A percentile compares a stretch with the other conserved stretches of the same genome.
Conservation (phyloP, 1,140 invertebrate species). For the Coenobita brevimanus region DNA sequence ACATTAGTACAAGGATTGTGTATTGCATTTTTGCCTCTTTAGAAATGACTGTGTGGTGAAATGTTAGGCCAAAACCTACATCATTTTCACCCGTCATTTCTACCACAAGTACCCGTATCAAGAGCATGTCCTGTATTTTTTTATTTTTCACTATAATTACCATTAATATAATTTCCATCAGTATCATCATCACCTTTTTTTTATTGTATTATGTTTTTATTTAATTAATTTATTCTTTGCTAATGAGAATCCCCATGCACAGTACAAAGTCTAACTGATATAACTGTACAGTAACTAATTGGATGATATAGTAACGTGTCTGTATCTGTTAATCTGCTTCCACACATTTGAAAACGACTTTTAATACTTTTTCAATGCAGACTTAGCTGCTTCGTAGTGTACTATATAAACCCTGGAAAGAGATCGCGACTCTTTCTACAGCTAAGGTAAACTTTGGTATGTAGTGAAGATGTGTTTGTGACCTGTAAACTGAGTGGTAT, state of each 20-base stretch:
- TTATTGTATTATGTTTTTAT: conserved; percentile 14
- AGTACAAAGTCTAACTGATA: conserved; percentile 51
- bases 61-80: too few species aligned
- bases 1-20: conserved; percentile 54
- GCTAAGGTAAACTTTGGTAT: conserved; percentile 30
- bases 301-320: conserved; percentile 49
- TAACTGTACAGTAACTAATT: conserved; percentile 45
- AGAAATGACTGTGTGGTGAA: conserved; percentile 22
- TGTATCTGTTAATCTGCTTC: conserved; percentile 60
- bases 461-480: conserved; percentile 50
- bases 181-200: conserved; percentile 37
- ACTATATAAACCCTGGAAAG: conserved; percentile 33
- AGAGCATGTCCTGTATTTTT: conserved; percentile 17
- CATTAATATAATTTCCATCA: conserved; percentile 24
- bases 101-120: conserved; percentile 24
- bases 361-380: conserved; percentile 61
- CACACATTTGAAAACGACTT: conserved; percentile 51
- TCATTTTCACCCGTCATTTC: too few species aligned
- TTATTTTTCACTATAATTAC: background rate
- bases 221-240: conserved; percentile 42
- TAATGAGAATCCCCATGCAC: conserved; percentile 54
- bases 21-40: conserved; percentile 44
- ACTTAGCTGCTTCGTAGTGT: conserved; percentile 58
- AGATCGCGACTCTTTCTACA: conserved; percentile 36
- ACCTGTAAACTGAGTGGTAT: too few species aligned